phyloP scores from a whole-genome alignment of 2,113 vertebrate species.

The Promerops cafer region DNA sequence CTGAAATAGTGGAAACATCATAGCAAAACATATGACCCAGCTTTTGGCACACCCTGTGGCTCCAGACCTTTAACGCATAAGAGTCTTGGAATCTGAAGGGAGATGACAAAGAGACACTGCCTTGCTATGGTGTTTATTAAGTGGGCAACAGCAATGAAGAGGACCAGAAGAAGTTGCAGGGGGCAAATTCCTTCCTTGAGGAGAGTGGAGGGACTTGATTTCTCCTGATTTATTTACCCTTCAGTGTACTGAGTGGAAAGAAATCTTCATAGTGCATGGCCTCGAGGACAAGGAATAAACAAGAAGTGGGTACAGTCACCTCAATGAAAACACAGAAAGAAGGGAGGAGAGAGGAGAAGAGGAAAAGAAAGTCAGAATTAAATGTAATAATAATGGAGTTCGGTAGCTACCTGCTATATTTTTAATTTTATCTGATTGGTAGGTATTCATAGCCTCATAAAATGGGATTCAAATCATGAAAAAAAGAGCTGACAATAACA shows the following conservation, averaged over 20 bases:
- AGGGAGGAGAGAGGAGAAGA: not conserved
- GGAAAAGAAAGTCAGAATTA: not conserved
- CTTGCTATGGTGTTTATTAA: not conserved
- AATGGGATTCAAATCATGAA: not conserved
- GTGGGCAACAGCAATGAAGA: not conserved
- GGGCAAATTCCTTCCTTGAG: not conserved
- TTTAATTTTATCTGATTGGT: not conserved
- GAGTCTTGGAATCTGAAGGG: not conserved
- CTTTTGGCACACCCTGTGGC: conserved; percentile 39
- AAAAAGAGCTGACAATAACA: not conserved
- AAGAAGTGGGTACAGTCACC: not conserved
- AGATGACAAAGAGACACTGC: not conserved
- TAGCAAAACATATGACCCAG: conserved; percentile 33
- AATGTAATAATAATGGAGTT: not conserved
- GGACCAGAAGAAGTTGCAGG: not conserved
- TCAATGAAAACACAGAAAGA: not conserved
- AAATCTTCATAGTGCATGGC: not conserved
- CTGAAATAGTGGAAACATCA: conserved; percentile 33
- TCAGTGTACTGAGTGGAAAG: not conserved
- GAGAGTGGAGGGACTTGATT: not conserved
- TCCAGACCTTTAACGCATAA: not conserved
- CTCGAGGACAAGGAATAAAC: not conserved
- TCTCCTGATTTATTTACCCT: not conserved
- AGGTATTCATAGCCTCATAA: not conserved
- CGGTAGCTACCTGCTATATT: not conserved